Conservation (phyloP, 1,140 invertebrate species). For the Ostrea denselamellosa region DNA sequence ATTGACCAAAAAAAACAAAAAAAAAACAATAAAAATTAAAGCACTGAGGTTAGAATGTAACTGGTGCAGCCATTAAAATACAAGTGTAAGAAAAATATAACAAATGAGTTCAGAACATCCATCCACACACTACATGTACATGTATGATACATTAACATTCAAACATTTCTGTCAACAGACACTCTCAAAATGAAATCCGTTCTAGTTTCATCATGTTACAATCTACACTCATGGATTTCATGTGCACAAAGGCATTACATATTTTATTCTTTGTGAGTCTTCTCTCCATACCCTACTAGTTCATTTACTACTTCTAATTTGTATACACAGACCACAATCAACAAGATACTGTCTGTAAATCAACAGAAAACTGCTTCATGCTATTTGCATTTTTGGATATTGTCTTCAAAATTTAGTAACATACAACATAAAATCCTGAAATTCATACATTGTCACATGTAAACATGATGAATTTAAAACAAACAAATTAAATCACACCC, state of each 20-base stretch:
- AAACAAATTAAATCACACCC: conserved; percentile 14
- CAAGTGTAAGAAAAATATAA: conserved; percentile 17
- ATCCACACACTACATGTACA: conserved; percentile 16
- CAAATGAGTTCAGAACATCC: conserved; percentile 13
- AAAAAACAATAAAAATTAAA: no score
- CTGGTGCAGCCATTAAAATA: conserved; percentile 28
- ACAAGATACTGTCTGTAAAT: not conserved
- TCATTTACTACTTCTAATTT: not conserved
- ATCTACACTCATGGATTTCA: conserved; percentile 30
- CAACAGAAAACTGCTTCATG: not conserved
- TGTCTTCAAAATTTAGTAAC: not conserved
- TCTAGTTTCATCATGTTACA: conserved; percentile 34
- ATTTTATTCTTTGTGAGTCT: not conserved
- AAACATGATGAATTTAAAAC: conserved; percentile 39
- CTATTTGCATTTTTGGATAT: not conserved
- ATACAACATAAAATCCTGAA: conserved; percentile 9
- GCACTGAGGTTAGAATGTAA: conserved; percentile 35
- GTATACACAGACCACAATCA: not conserved
- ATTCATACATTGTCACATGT: not conserved
- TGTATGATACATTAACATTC: conserved; percentile 32
- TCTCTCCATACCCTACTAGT: not conserved
- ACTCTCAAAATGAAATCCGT: conserved; percentile 2
- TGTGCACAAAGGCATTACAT: conserved; percentile 10
- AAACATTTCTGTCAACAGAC: conserved; percentile 10
- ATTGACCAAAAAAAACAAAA: not conserved